These are phyloP conservation scores for Drosophila pseudotakahashii DNA, from an alignment of 2,888 invertebrate genomes.

Conservation along the genomic window DNA sequence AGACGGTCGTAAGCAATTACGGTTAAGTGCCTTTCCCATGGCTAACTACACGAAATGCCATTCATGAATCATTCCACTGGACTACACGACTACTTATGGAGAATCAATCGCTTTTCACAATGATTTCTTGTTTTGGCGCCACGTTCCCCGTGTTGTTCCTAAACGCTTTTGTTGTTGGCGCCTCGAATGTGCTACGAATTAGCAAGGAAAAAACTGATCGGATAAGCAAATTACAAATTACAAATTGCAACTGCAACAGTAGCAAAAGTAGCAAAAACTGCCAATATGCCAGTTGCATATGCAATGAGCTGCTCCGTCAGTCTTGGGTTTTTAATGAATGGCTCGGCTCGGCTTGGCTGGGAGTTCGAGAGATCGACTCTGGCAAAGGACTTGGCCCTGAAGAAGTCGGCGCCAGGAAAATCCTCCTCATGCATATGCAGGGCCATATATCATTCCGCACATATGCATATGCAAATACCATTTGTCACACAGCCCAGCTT, in stretches of 20 bases:
- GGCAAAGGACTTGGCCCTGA: conserved; percentile 45
- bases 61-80: conserved; percentile 56
- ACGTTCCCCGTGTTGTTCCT: conserved; percentile 14
- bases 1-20: conserved; percentile 36
- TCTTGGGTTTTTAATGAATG: conserved; percentile 70
- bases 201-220: conserved; percentile 80
- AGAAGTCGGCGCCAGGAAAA: conserved; percentile 50
- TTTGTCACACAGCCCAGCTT: conserved; percentile 50
- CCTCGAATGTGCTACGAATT: conserved; percentile 79
- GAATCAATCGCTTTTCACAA: conserved; percentile 46
- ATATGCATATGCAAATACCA: conserved; percentile 57
- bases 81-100: conserved; percentile 32
- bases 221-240: conserved; percentile 73
- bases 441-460: conserved; percentile 63
- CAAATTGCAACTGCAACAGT: conserved; percentile 19
- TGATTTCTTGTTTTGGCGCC: conserved; percentile 54
- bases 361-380: conserved; percentile 15
- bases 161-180: conserved; percentile 66
- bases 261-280: conserved; percentile 34
- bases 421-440: conserved; percentile 53
- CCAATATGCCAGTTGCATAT: conserved; percentile 61
- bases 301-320: conserved; percentile 57
- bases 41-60: conserved; percentile 41
- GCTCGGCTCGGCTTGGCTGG: conserved; percentile 8
- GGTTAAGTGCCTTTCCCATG: conserved; percentile 46